Conservation (phyloP, 1,140 invertebrate genomes). For the Polypedilum vanderplanki region DNA sequence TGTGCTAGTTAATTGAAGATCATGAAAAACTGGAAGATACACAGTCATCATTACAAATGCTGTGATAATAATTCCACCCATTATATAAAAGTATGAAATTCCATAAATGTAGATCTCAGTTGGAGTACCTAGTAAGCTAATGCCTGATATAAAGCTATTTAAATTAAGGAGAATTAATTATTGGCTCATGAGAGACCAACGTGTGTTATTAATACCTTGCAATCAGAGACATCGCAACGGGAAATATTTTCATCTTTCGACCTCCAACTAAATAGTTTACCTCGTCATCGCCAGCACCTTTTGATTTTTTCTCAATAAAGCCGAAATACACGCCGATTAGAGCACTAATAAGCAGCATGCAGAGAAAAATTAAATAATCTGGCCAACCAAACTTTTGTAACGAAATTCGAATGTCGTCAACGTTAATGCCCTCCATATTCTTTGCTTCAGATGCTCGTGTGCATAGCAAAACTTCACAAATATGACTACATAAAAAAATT, state of each 20-base stretch:
- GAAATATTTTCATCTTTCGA: slow-evolving; percentile 66
- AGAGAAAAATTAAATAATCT: slow-evolving; percentile 62
- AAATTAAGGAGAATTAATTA: slow-evolving; percentile 30
- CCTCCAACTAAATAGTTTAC: slow-evolving; percentile 73
- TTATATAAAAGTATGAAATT: slow-evolving; percentile 62
- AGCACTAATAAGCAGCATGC: slow-evolving; percentile 63
- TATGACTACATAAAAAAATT: background rate
- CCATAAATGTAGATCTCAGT: slow-evolving; percentile 79
- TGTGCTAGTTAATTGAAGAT: slow-evolving; percentile 70
- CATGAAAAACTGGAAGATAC: slow-evolving; percentile 76
- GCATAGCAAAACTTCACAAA: slow-evolving; percentile 3
- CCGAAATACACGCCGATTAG: slow-evolving; percentile 63
- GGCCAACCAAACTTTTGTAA: slow-evolving; percentile 56
- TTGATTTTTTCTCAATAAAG: slow-evolving; percentile 56
- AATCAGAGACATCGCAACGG: slow-evolving; percentile 68
- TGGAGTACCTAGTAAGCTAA: slow-evolving; percentile 69
- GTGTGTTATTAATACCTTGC: slow-evolving; percentile 53
- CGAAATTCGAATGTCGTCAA: slow-evolving; percentile 46
- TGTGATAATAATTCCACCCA: slow-evolving; percentile 57
- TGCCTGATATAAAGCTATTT: slow-evolving; percentile 82
- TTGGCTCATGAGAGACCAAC: background rate
- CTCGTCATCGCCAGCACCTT: slow-evolving; percentile 45
- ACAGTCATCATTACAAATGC: slow-evolving; percentile 61
- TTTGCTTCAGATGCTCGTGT: background rate
- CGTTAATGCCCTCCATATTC: slow-evolving; percentile 33